Base-by-base conservation (phyloP, 1,140 invertebrate genomes). In the Drosophila tani region DNA sequence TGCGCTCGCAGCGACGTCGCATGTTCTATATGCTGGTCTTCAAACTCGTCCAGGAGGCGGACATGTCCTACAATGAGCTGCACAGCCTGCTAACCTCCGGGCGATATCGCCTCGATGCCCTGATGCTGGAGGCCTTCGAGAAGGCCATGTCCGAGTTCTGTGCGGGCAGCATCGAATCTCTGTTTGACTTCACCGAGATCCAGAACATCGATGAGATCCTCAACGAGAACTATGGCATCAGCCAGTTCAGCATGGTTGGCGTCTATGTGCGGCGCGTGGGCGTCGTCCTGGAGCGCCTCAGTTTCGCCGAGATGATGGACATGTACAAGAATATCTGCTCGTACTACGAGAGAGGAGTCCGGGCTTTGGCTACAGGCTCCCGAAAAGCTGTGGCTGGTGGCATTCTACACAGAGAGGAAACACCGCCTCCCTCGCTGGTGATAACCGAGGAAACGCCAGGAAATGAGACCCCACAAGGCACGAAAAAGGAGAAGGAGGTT, bases 261-360 rank as follows among this genome's bases (percentile, higher is more conserved):
- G 91, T 97, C 66, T 98, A 97, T 93, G 94, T 98, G 62, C 94
- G 97, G 71, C 94, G 97, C 82, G 96, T 97, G 87, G 95, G 96
- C 60, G 93, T 98, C 3, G 95, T 96, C 60, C 96, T 98, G 92
- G 96, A 98, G 81, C 97, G 96, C 91, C 93, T 98, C 45, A 95
- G 95, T 27, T 98, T 98, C 93, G 95, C 96, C 35, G 96, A 97
- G 94, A 95, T 97, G 27, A 95, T 96, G 57, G 93, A 94, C 29
- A 93, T 96, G 43, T 96, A 95, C 87, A 94, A 95, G 77, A 94
- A 95, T 74, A 95, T 96, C 70, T 94, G 94, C 81, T 88, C 93
- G 4, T 96, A 96, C 75, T 95, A 95, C 90, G 94, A 95, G 75
- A 65, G 71, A 5, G 91, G 91, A 5, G 62, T 92, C 9, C 75